phyloP scores from a whole-genome alignment of 53 echinoderm and acorn worm genomes.

The Holothuria leucospilota region DNA sequence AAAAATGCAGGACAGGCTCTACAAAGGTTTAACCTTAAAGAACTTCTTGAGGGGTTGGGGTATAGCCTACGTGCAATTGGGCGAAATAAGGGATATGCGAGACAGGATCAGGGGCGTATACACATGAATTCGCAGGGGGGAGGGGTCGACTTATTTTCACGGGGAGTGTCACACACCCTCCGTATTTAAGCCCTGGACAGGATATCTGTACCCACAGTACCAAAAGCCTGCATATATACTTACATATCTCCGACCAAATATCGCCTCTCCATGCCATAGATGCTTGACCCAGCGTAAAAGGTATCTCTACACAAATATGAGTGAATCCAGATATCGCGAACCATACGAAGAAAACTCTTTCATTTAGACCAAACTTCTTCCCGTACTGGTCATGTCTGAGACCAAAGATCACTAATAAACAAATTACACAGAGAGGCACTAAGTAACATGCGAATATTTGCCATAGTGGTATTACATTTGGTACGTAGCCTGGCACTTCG shows the following conservation, averaged over 20 bases:
- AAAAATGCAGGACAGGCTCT: too few relatives aligned
- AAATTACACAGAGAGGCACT: slow-evolving; percentile 6
- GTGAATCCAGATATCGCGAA: slow-evolving; percentile 43
- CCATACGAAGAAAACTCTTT: slow-evolving; percentile 26
- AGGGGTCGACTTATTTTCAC: too few relatives aligned
- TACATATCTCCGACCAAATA: slow-evolving; percentile 43
- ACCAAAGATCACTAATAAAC: not conserved
- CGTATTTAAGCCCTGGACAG: too few relatives aligned
- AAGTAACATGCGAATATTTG: slow-evolving; percentile 37
- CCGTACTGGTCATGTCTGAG: slow-evolving; percentile 29
- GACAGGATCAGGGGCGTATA: too few relatives aligned
- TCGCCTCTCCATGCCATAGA: slow-evolving; percentile 50
- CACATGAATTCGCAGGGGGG: too few relatives aligned
- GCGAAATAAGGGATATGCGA: too few relatives aligned
- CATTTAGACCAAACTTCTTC: not conserved
- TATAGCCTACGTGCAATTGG: too few relatives aligned
- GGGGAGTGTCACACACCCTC: too few relatives aligned
- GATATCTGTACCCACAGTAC: too few relatives aligned
- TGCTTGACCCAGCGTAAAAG: slow-evolving; percentile 26
- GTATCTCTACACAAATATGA: slow-evolving; percentile 42
- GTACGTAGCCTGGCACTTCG: slow-evolving; percentile 33
- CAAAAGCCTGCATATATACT: not conserved
- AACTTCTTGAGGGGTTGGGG: too few relatives aligned
- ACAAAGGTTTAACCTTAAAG: too few relatives aligned
- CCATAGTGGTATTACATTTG: slow-evolving; percentile 11